Base-by-base conservation (phyloP, 2,888 invertebrate genomes). In the Rutpela maculata region DNA sequence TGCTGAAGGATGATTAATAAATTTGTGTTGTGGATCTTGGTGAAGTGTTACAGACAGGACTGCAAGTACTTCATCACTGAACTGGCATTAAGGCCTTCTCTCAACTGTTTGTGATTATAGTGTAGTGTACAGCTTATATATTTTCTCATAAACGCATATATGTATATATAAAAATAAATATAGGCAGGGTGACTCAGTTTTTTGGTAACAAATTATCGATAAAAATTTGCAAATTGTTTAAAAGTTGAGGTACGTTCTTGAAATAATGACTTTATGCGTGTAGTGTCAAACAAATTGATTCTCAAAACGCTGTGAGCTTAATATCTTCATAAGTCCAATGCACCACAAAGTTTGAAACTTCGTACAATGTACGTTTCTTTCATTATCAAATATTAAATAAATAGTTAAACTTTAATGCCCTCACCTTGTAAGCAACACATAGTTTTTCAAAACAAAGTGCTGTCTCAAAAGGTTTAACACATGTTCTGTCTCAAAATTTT, bases 1-100 rank as follows among this genome's bases (percentile, higher is more conserved):
- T 87, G 84, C 77, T 87, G 67, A 85, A 86, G 79, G 87, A 87
- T 76, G 87, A 87, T 79, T 87, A 82, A 74, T 70, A 43, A 66
- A 63, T 35, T 63, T 43, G 55, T 72, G 38, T 70, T 77, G 15
- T 63, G 35, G 68, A 22, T 18, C 35, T 15, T 75, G 63, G 71
- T 67, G 66, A 71, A 74, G 74, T 76, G 62, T 26, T 62, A 55
- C 66, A 74, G 75, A 76, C 56, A 73, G 57, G 72, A 67, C 71
- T 71, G 71, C 10, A 55, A 26, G 18, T 19, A 55, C 63, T 63
- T 60, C 56, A 35, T 12, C 15, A 50, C 43, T 31, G 66, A 22
- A 74, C 57, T 75, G 75, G 69, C 68, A 10, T 19, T 50, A 26
- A 55, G 63, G 59, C 74, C 75, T 57, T 59, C 75, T 69, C 70